These are phyloP conservation scores for Ochotona princeps DNA, from an alignment of 2,113 vertebrate species.

Conservation along the genomic window DNA sequence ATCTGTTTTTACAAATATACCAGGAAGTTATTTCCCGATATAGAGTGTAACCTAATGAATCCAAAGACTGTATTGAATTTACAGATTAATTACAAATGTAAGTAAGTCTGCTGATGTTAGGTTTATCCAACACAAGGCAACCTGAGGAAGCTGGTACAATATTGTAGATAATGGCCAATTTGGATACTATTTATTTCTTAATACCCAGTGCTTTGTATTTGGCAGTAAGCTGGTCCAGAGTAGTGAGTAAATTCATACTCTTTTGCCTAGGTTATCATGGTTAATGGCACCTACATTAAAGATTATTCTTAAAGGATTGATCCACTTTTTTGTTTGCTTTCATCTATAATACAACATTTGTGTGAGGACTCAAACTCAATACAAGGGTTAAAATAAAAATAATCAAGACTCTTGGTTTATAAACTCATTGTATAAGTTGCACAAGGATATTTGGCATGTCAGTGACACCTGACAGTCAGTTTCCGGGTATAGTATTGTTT, in stretches of 20 bases:
- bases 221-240: neutral
- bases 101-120: neutral
- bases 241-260: neutral
- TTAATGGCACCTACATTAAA: neutral
- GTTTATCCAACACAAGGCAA: neutral
- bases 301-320: neutral
- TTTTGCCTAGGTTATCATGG: neutral
- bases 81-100: slow-evolving; percentile 26
- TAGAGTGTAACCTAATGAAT: slow-evolving; percentile 14
- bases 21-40: neutral
- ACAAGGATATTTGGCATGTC: neutral
- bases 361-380: neutral
- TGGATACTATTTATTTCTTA: neutral
- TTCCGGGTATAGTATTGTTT: neutral
- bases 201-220: neutral
- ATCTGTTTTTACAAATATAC: neutral
- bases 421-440: neutral
- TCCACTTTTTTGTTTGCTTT: neutral
- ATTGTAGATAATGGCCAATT: neutral
- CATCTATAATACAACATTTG: neutral
- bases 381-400: neutral
- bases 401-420: neutral
- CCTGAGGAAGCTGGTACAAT: neutral
- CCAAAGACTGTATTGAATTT: neutral
- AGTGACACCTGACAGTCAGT: neutral